phyloP scores from a whole-genome alignment of 2,113 vertebrate genomes.

The Myotis lucifugus region DNA sequence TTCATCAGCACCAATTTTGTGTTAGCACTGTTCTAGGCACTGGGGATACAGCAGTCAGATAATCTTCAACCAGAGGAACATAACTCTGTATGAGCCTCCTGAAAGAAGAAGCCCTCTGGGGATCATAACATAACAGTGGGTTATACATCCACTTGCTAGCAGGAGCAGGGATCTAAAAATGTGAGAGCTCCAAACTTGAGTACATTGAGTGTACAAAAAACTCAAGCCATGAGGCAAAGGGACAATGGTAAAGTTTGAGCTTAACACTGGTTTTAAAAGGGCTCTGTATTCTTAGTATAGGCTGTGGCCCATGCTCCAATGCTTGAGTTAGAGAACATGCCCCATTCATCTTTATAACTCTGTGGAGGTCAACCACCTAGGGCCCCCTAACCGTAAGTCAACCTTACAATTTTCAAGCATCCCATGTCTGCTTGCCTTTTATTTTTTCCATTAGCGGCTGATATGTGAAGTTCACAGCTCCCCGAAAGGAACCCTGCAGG shows the following conservation, averaged over 20 bases:
- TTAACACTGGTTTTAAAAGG: background rate
- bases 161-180: background rate
- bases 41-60: background rate
- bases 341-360: conserved; percentile 27
- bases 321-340: conserved; percentile 28
- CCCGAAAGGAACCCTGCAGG: conserved; percentile 17
- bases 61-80: background rate
- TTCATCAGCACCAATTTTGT: background rate
- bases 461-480: conserved; percentile 49
- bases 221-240: conserved; percentile 1
- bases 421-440: conserved; percentile 16
- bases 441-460: conserved; percentile 43
- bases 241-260: background rate
- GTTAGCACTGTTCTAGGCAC: background rate
- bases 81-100: background rate
- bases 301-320: background rate
- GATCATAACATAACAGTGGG: background rate
- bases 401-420: conserved; percentile 36
- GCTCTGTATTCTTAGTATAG: background rate
- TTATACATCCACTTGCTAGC: background rate
- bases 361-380: conserved; percentile 26
- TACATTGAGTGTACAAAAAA: background rate
- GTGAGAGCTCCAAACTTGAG: background rate
- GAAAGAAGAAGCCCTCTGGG: background rate
- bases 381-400: background rate